These are phyloP conservation scores for Idaea biselata DNA, from an alignment of 2,888 invertebrate species.

Conservation along the genomic window DNA sequence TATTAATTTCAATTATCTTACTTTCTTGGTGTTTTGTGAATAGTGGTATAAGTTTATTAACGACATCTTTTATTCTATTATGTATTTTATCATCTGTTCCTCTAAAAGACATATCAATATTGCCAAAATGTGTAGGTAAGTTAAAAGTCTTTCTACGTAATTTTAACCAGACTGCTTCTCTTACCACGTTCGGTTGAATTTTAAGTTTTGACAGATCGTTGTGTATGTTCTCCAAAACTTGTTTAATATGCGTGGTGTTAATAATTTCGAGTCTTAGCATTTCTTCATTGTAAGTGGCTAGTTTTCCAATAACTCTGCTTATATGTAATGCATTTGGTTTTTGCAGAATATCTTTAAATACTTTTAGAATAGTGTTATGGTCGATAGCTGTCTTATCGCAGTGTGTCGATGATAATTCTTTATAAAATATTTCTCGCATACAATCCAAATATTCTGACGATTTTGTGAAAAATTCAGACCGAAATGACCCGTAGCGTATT, in stretches of 20 bases:
- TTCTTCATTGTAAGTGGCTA: slow-evolving; percentile 24
- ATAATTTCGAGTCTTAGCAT: slow-evolving; percentile 21
- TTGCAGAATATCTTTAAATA: slow-evolving; percentile 22
- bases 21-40: slow-evolving; percentile 13
- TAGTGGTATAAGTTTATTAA: slow-evolving; percentile 16
- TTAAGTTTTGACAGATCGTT: slow-evolving; percentile 28
- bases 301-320: slow-evolving; percentile 35
- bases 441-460: slow-evolving; percentile 25
- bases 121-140: slow-evolving; percentile 39
- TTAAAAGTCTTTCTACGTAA: slow-evolving; percentile 30
- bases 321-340: slow-evolving; percentile 31
- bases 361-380: slow-evolving; percentile 22
- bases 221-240: not conserved
- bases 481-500: slow-evolving; percentile 30
- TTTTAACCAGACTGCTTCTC: slow-evolving; percentile 29
- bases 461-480: slow-evolving; percentile 34
- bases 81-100: slow-evolving; percentile 17
- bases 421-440: slow-evolving; percentile 34
- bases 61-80: slow-evolving; percentile 22
- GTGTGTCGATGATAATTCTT: slow-evolving; percentile 27
- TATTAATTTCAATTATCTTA: slow-evolving; percentile 28
- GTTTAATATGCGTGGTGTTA: slow-evolving; percentile 21
- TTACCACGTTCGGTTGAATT: slow-evolving; percentile 27
- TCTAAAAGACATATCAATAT: slow-evolving; percentile 33
- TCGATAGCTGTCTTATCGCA: slow-evolving; percentile 25